A percentile compares a stretch with the other conserved stretches of the same genome.
Conservation (phyloP, 2,888 invertebrate genomes). For the Allacma fusca region DNA sequence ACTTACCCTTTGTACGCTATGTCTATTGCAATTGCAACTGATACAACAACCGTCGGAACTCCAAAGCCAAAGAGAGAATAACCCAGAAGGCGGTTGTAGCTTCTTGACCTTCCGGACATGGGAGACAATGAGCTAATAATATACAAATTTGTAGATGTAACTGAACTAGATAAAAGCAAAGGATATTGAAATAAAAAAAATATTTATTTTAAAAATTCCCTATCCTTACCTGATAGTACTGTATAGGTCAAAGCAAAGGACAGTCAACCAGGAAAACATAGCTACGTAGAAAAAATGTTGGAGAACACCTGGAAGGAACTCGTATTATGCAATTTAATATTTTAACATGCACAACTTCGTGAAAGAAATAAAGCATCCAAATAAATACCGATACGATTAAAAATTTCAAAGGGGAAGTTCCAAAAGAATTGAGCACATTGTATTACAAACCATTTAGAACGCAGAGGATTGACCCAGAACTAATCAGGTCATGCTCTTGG, state of each 20-base stretch:
- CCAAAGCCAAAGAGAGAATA: constrained; percentile 2
- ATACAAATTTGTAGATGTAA: too few species aligned
- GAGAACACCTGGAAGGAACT: not conserved
- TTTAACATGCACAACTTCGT: too few species aligned
- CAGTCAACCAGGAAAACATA: not conserved
- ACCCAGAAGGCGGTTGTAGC: not conserved
- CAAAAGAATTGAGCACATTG: too few species aligned
- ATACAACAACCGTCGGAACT: not conserved
- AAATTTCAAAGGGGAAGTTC: too few species aligned
- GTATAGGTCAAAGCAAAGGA: not conserved
- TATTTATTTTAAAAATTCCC: too few species aligned
- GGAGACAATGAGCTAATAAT: not conserved
- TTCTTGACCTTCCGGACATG: not conserved
- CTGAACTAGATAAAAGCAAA: too few species aligned
- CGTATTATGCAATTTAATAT: too few species aligned
- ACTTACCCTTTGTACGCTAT: not conserved
- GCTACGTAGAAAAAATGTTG: not conserved
- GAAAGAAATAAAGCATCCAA: too few species aligned
- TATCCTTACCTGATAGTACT: not conserved
- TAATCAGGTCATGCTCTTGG: not conserved
- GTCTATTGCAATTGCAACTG: not conserved
- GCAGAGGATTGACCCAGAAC: not conserved
- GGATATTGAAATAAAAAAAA: too few species aligned
- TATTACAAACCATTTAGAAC: not conserved
- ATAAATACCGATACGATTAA: too few species aligned